Percentiles rank a stretch among this genome's conserved stretches.
Conservation (phyloP, 2,888 invertebrate species). For the Magallana nippona region DNA sequence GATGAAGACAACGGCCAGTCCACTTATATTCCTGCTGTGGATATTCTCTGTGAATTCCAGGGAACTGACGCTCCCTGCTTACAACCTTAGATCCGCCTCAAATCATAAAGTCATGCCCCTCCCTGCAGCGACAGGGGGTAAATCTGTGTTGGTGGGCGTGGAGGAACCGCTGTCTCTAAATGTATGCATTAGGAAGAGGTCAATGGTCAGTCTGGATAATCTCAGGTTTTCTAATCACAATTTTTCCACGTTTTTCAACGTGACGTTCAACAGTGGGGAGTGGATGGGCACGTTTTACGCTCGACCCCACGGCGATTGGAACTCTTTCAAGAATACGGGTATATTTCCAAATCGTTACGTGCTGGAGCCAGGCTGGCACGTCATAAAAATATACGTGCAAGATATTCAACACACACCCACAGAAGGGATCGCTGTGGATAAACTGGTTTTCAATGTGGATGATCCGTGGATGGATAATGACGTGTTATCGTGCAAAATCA, state of each 20-base stretch:
- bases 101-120: conserved; percentile 60
- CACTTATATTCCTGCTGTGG: background rate
- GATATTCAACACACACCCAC: background rate
- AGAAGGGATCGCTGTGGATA: conserved; percentile 60
- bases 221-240: conserved; percentile 63
- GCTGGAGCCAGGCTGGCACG: conserved; percentile 60
- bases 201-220: conserved; percentile 53
- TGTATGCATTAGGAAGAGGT: conserved; percentile 59
- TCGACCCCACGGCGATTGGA: conserved; percentile 51
- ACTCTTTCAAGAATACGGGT: conserved; percentile 57
- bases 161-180: conserved; percentile 54
- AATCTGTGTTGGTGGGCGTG: conserved; percentile 56
- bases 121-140: conserved; percentile 57
- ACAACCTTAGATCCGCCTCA: conserved; percentile 38
- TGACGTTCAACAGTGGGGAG: conserved; percentile 54
- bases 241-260: conserved; percentile 55
- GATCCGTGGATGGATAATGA: conserved; percentile 59
- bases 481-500: conserved; percentile 60
- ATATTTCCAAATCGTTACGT: conserved; percentile 51
- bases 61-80: conserved; percentile 32
- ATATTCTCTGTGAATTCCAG: conserved; percentile 3
- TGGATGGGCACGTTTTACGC: conserved; percentile 57
- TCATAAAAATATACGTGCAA: conserved; percentile 46
- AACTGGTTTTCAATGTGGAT: conserved; percentile 57
- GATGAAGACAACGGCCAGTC: background rate